phyloP scores from a whole-genome alignment of 2,888 invertebrate genomes.

The Napeogenes inachia region DNA sequence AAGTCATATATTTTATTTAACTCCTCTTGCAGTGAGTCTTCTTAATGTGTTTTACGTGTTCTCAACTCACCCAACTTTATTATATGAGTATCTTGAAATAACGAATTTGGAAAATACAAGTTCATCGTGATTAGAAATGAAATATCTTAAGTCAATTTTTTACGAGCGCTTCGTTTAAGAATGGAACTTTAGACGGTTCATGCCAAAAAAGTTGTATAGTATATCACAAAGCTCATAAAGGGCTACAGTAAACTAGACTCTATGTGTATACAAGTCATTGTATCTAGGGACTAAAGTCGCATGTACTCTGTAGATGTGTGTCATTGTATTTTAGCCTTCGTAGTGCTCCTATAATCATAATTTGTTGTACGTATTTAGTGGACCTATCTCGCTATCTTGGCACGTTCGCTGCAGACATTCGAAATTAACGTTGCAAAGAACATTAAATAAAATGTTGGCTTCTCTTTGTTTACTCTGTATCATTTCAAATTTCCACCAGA shows the following conservation, averaged over 20 bases:
- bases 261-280: slow-evolving; percentile 8
- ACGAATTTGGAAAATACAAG: slow-evolving; percentile 3
- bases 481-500: neutral
- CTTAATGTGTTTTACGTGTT: no score
- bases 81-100: no score
- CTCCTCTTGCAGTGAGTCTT: no score
- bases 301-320: slow-evolving; percentile 23
- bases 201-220: slow-evolving; percentile 1
- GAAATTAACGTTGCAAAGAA: neutral
- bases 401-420: slow-evolving; percentile 23
- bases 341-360: slow-evolving; percentile 46
- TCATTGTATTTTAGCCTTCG: slow-evolving; percentile 48
- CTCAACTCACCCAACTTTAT: no score
- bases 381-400: slow-evolving; percentile 23
- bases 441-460: slow-evolving; percentile 3
- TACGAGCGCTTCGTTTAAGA: neutral
- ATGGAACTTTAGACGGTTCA: slow-evolving; percentile 1
- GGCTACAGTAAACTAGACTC: slow-evolving; percentile 9
- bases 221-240: neutral
- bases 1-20: no score
- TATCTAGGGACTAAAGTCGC: slow-evolving; percentile 12
- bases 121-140: neutral
- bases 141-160: neutral
- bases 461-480: slow-evolving; percentile 1
- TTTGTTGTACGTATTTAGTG: slow-evolving; percentile 35